These are phyloP conservation scores for Cygnus buccinator DNA, from an alignment of 2,113 vertebrate genomes.

Conservation along the genomic window DNA sequence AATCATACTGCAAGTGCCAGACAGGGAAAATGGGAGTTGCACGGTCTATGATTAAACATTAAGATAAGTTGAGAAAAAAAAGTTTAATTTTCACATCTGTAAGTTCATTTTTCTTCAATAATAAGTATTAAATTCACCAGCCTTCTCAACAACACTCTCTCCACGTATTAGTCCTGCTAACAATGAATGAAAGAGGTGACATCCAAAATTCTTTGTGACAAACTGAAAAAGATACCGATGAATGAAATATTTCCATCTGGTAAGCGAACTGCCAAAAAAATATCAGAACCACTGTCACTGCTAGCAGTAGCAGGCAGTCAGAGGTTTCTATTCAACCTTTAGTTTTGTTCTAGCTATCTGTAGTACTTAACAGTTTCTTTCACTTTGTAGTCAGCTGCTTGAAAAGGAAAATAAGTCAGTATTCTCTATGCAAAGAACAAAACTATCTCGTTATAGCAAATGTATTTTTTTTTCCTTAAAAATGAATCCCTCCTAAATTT, in stretches of 20 bases:
- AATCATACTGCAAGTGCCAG: slow-evolving; percentile 10
- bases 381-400: not conserved
- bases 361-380: not conserved
- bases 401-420: slow-evolving; percentile 28
- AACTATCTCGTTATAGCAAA: not conserved
- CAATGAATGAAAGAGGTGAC: not conserved
- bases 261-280: slow-evolving; percentile 36
- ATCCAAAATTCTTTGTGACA: not conserved
- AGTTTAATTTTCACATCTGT: not conserved
- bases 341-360: slow-evolving; percentile 10
- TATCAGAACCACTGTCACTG: not conserved
- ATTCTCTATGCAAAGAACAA: not conserved
- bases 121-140: not conserved
- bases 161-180: not conserved
- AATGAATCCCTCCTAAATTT: not conserved
- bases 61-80: not conserved
- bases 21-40: not conserved
- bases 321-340: slow-evolving; percentile 29
- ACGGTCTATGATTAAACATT: slow-evolving; percentile 12
- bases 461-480: not conserved
- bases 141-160: not conserved
- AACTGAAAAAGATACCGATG: not conserved
- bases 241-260: slow-evolving; percentile 28
- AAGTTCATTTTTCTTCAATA: slow-evolving; percentile 1
- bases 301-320: not conserved